Evolutionary conservation across 2,888 invertebrate genomes (phyloP).

Genomic region (Aporophyla nigra): DNA sequence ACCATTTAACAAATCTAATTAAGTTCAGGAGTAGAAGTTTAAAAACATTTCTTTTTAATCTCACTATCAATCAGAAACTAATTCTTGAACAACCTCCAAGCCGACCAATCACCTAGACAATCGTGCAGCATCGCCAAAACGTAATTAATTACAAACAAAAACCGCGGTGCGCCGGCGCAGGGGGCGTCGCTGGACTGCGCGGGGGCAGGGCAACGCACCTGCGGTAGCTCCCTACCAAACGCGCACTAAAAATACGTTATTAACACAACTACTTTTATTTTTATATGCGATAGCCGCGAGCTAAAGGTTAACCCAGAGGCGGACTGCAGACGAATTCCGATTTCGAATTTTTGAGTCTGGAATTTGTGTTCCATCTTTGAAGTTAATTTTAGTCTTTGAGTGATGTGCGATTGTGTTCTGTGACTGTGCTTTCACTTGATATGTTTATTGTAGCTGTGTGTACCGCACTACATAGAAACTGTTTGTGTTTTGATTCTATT

Average conservation of each 20-base stretch:
- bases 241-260: constrained; percentile 87
- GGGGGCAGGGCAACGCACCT: constrained; percentile 78
- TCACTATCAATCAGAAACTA: constrained; percentile 50
- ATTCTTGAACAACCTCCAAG: constrained; percentile 51
- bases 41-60: constrained; percentile 57
- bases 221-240: constrained; percentile 84
- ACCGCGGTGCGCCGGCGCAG: constrained; percentile 60
- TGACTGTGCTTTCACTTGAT: not conserved
- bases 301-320: constrained; percentile 88
- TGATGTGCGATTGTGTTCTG: too few relatives aligned
- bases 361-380: constrained; percentile 29
- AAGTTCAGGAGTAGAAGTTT: constrained; percentile 32
- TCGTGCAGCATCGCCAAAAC: constrained; percentile 60
- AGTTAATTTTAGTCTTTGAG: constrained; percentile 3
- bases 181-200: constrained; percentile 71
- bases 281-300: constrained; percentile 88
- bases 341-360: constrained; percentile 28
- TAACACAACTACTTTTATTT: constrained; percentile 89
- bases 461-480: not conserved
- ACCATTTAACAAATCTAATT: constrained; percentile 56
- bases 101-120: constrained; percentile 61
- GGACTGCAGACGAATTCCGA: constrained; percentile 65
- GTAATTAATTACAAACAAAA: constrained; percentile 66
- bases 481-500: not conserved
- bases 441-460: not conserved